Evolutionary conservation across 2,113 vertebrate species (phyloP).

Genomic region (Burhinus oedicnemus): DNA sequence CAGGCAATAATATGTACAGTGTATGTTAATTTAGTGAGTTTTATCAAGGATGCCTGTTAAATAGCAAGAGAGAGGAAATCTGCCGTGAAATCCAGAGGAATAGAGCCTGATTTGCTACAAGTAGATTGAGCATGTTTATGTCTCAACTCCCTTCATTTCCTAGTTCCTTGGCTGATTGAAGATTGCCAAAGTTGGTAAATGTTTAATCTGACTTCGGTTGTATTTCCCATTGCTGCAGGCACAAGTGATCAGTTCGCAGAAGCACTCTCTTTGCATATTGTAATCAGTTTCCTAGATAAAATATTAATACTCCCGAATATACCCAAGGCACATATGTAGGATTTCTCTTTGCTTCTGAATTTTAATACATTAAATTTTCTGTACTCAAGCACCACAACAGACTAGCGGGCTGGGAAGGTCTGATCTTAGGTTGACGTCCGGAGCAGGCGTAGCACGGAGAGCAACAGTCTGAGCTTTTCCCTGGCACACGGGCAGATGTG

Average conservation of each 20-base stretch:
- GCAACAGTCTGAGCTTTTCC: background rate
- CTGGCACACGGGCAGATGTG: background rate
- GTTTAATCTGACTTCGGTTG: background rate
- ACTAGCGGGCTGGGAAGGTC: background rate
- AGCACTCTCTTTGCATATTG: background rate
- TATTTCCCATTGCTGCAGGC: background rate
- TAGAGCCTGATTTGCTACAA: background rate
- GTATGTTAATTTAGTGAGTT: background rate
- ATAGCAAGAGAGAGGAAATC: background rate
- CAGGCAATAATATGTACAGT: background rate
- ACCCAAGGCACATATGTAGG: background rate
- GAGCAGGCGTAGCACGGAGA: accelerated
- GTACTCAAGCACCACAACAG: background rate
- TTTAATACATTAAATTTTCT: background rate
- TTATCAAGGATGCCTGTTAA: background rate
- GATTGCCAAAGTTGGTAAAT: background rate
- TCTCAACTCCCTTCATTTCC: background rate
- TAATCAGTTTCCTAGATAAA: background rate
- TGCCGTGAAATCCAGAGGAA: background rate
- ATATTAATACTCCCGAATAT: background rate
- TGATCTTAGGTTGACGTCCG: background rate
- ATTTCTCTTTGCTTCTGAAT: background rate
- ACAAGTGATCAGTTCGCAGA: background rate
- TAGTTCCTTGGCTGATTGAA: background rate
- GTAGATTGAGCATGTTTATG: background rate